A percentile compares a stretch with the other conserved stretches of the same genome.
Conservation (phyloP, 2,888 invertebrate species). For the Chaitophorus viminalis region DNA sequence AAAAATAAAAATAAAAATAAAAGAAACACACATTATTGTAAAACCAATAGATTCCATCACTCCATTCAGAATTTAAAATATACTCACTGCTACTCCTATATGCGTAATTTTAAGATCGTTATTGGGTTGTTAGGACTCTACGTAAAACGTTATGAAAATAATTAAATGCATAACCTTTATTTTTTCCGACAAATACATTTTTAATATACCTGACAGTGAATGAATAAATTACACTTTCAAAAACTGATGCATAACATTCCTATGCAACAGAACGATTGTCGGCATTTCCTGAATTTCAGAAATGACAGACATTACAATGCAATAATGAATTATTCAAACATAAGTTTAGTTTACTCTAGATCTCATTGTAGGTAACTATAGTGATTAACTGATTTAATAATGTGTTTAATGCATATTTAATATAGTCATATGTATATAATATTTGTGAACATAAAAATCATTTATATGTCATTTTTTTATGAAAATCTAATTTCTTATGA, state of each 20-base stretch:
- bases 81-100: too few relatives aligned
- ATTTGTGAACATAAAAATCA: not conserved
- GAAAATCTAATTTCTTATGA: not conserved
- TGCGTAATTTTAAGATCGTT: too few relatives aligned
- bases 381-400: conserved; percentile 44
- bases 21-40: too few relatives aligned
- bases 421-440: not conserved
- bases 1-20: too few relatives aligned
- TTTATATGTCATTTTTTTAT: too few relatives aligned
- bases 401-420: conserved; percentile 1
- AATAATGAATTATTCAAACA: conserved; percentile 34
- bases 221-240: not conserved
- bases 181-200: not conserved
- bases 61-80: too few relatives aligned
- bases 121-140: too few relatives aligned
- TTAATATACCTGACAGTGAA: not conserved
- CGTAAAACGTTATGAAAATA: too few relatives aligned
- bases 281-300: conserved; percentile 21
- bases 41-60: too few relatives aligned
- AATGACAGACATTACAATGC: conserved; percentile 12
- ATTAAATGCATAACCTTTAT: too few relatives aligned
- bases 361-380: conserved; percentile 25
- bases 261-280: not conserved
- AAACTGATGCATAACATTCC: not conserved
- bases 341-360: not conserved